phyloP scores from a whole-genome alignment of 2,888 invertebrate species.

The Lithophane ornitopus region DNA sequence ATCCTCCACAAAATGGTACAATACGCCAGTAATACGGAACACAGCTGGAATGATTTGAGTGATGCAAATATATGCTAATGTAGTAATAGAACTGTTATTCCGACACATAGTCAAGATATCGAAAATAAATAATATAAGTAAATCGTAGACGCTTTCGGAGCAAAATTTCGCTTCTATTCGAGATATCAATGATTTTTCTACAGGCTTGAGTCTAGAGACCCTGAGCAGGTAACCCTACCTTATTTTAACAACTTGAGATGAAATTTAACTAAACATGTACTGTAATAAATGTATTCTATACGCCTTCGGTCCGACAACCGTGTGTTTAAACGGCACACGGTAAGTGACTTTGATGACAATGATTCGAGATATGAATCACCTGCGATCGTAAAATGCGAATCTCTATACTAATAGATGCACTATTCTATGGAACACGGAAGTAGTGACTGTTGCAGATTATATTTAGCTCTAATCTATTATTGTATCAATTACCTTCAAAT shows the following conservation, averaged over 20 bases:
- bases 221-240: background rate
- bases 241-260: background rate
- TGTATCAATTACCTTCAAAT: conserved; percentile 20
- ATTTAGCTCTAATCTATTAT: conserved; percentile 31
- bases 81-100: no score
- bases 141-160: no score
- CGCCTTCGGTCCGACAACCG: background rate
- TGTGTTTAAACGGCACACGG: background rate
- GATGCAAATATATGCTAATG: no score
- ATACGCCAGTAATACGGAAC: no score
- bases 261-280: background rate
- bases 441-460: conserved; percentile 35
- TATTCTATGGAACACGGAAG: background rate
- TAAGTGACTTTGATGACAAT: background rate
- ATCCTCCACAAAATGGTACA: no score
- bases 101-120: background rate
- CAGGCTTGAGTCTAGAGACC: no score
- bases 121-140: no score
- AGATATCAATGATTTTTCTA: background rate
- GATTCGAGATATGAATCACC: conserved; percentile 28
- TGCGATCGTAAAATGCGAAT: conserved; percentile 22
- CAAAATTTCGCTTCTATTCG: background rate
- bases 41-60: no score
- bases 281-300: background rate
- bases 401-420: conserved; percentile 17